Evolutionary conservation across 1,140 invertebrate genomes (phyloP), one percentile per base, ranked within the genome.

Genomic region (Drosophila setifemur): DNA sequence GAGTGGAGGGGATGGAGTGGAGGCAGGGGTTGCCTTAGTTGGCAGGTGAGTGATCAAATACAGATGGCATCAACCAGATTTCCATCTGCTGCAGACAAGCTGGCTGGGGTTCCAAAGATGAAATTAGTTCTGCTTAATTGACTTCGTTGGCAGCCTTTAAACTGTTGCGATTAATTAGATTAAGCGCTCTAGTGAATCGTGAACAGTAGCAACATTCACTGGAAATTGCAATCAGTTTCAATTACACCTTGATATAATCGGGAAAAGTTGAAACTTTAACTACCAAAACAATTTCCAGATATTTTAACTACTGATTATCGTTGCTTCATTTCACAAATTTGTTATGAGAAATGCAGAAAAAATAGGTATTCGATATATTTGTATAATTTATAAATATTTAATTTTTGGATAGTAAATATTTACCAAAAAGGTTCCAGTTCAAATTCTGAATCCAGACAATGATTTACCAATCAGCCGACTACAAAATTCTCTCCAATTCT

Each of bases 81-180:
- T 29, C 1, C 42, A 45, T 37, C 14, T 9, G 7, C 9, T 25
- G n/a, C 18, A 11, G n/a, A 23, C n/a, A 11, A 5, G 19, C n/a
- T 1, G 18, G 23, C 11, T n/a, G 23, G 12, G 29, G 9, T n/a
- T n/a, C 4, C 28, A 21, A 29, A 21, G 31, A 26, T 26, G 12
- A 42, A 52, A 43, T 73, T 66, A 66, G 52, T 57, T 29, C 54
- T 57, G 39, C 40, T n/a, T 42, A 70, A 21, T 25, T 25, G 19
- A 33, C 29, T 49, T 12, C 29, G 47, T 21, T 23, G 35, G 26
- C 26, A 31, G 11, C 26, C 19, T 25, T 31, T 33, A 63, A 48
- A n/a, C 40, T 19, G 43, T 8, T 39, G 26, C 33, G 11, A 19
- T 47, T 64, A 37, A 37, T 49, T 40, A 40, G 26, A 64, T 26